Base-by-base conservation (phyloP, 1,140 invertebrate genomes). In the Meloidogyne exigua region DNA sequence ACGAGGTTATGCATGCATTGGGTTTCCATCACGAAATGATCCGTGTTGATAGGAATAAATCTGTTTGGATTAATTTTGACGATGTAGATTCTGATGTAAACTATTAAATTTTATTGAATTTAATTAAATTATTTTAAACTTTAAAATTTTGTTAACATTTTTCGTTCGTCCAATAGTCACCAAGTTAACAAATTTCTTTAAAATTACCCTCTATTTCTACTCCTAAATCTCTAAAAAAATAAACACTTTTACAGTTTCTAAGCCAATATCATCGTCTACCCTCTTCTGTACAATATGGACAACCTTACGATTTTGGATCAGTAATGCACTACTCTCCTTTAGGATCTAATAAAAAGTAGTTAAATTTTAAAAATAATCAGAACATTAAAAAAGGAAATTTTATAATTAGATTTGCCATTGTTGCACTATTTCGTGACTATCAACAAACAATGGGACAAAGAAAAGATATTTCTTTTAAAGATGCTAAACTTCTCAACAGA, bases 1-100 rank as follows among this genome's bases (percentile, higher is more conserved):
- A 78, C 36, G 77, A 78, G 68, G 39, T 76, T 32, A 75, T 49
- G 10, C 77, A 78, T 44, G 49, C 77, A n/a, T 32, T 78, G 23
- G 76, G 76, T 11, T 42, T 78, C n/a, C 10, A 21, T 23, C 77
- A 78, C 18, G 72, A 39, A 18, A 77, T 79, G n/a, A 2, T 2
- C 1, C 49, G 77, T 32, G 32, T 1, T 15, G 77, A 78, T 42
- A 62, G 77, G 0, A 64, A 79, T n/a, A n/a, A n/a, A 28, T 78
- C 4, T 28, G 62, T 78, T 15, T 36, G 23, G 36, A 49, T 68
- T 15, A 21, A 68, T 23, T 15, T 21, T 26, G 2, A 10, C 1
- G 68, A 57, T n/a, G 42, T 79, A n/a, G 0, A 23, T 28, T 12
- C 2, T 13, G 1, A 12, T 32, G n/a, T 26, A 42, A 15, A 23